Percentiles rank a stretch among this genome's conserved stretches.
Evolutionary conservation across 2,888 invertebrate genomes (phyloP).

Genomic region (Cosmia pyralina): DNA sequence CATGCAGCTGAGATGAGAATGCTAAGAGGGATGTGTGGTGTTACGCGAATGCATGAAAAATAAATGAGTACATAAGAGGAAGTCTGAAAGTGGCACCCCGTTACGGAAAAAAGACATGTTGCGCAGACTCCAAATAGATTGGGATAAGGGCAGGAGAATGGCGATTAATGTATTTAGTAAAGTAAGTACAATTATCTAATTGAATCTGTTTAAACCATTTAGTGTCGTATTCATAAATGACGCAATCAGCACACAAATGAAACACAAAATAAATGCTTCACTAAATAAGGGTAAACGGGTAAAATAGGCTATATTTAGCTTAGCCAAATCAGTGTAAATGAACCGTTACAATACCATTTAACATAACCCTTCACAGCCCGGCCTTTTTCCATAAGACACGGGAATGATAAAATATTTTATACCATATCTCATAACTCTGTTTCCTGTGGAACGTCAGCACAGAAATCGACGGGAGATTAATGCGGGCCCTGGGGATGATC

Average conservation of each 20-base stretch:
- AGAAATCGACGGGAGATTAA: slow-evolving; percentile 71
- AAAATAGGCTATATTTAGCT: slow-evolving; percentile 35
- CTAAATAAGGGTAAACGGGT: slow-evolving; percentile 18
- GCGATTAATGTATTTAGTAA: not conserved
- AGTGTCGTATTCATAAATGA: not conserved
- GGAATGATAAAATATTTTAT: slow-evolving; percentile 59
- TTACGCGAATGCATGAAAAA: not conserved
- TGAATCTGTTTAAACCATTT: not conserved
- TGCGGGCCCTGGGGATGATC: slow-evolving; percentile 64
- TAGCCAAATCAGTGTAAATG: slow-evolving; percentile 35
- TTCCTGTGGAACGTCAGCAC: slow-evolving; percentile 60
- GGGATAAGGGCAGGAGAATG: too few species aligned
- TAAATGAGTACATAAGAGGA: not conserved
- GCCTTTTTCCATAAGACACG: slow-evolving; percentile 43
- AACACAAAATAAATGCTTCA: slow-evolving; percentile 18
- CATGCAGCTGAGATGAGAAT: not conserved
- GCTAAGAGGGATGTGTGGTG: not conserved
- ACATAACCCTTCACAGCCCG: slow-evolving; percentile 28
- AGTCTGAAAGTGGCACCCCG: not conserved
- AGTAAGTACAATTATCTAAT: not conserved
- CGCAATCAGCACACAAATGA: slow-evolving; percentile 4
- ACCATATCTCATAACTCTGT: slow-evolving; percentile 65
- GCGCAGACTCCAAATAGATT: not conserved
- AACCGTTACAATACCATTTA: slow-evolving; percentile 36
- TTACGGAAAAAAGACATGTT: too few species aligned